Percentiles rank a stretch among this genome's conserved stretches.
phyloP scores from a whole-genome alignment of 2,797 vertebrate species.

The Enteromius unitaeniatus region DNA sequence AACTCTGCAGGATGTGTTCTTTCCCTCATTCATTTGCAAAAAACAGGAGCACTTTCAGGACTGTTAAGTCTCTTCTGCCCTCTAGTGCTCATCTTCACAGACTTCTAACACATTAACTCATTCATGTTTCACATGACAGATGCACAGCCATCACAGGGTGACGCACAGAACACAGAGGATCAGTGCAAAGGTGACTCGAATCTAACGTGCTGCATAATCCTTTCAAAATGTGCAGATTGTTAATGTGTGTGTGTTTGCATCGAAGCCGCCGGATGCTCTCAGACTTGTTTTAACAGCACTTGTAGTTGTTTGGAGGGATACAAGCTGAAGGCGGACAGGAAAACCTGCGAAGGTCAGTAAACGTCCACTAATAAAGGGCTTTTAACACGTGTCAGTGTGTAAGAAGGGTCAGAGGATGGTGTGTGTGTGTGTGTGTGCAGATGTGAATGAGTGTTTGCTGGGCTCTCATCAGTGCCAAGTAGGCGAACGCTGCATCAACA shows the following conservation, averaged over 20 bases:
- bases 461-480: constrained; percentile 84
- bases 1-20: too few relatives aligned
- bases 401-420: neutral
- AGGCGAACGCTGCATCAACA: constrained; percentile 94
- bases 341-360: constrained; percentile 88
- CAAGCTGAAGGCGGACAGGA: constrained; percentile 87
- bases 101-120: neutral
- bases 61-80: constrained; percentile 26
- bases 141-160: constrained; percentile 42
- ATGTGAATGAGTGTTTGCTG: constrained; percentile 92
- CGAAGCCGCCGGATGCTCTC: constrained; percentile 86
- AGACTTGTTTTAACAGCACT: constrained; percentile 84
- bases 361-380: neutral
- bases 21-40: too few relatives aligned
- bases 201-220: neutral
- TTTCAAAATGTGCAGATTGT: neutral
- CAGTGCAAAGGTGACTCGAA: constrained; percentile 83
- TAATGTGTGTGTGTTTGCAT: constrained; percentile 23
- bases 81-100: constrained; percentile 40
- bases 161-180: constrained; percentile 77
- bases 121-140: neutral
- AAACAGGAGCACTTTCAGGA: too few relatives aligned
- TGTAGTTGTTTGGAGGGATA: constrained; percentile 90
- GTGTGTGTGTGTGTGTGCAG: constrained; percentile 68
- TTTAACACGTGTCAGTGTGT: neutral